Evolutionary conservation across 2,888 invertebrate species (phyloP).

Genomic region (Chouioia cunea): DNA sequence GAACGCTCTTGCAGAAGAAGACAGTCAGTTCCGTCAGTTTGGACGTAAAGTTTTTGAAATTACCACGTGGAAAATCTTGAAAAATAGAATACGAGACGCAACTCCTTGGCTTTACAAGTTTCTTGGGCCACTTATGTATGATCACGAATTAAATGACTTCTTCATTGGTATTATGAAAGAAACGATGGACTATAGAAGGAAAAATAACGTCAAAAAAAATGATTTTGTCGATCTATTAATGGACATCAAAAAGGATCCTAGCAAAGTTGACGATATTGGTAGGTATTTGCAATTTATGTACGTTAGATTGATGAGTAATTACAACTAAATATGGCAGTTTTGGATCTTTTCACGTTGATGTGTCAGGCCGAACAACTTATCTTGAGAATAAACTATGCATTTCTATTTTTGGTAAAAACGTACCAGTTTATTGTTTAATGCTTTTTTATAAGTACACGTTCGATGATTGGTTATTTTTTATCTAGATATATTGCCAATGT

Average conservation of each 20-base stretch:
- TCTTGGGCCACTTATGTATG: conserved; percentile 49
- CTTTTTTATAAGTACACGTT: too few relatives aligned
- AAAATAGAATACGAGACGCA: conserved; percentile 34
- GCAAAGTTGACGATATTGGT: conserved; percentile 54
- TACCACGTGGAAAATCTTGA: conserved; percentile 25
- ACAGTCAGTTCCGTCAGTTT: conserved; percentile 63
- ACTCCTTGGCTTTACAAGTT: conserved; percentile 51
- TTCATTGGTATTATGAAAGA: conserved; percentile 59
- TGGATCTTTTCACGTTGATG: too few relatives aligned
- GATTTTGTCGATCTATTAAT: conserved; percentile 68
- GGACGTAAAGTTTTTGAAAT: conserved; percentile 56
- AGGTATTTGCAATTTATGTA: conserved; percentile 11
- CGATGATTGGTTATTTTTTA: too few relatives aligned
- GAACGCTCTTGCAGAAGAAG: conserved; percentile 59
- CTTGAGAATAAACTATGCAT: too few relatives aligned
- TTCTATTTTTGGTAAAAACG: too few relatives aligned
- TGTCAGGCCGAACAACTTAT: too few relatives aligned
- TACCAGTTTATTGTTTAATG: too few relatives aligned
- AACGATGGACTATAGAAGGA: conserved; percentile 63
- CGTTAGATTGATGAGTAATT: too few relatives aligned
- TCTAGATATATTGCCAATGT: too few relatives aligned
- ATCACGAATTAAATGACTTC: conserved; percentile 55
- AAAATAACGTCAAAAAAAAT: conserved; percentile 64
- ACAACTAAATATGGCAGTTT: too few relatives aligned
- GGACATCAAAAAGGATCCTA: conserved; percentile 57